Conservation (phyloP, 2,797 vertebrate species). For the Nasua narica region DNA sequence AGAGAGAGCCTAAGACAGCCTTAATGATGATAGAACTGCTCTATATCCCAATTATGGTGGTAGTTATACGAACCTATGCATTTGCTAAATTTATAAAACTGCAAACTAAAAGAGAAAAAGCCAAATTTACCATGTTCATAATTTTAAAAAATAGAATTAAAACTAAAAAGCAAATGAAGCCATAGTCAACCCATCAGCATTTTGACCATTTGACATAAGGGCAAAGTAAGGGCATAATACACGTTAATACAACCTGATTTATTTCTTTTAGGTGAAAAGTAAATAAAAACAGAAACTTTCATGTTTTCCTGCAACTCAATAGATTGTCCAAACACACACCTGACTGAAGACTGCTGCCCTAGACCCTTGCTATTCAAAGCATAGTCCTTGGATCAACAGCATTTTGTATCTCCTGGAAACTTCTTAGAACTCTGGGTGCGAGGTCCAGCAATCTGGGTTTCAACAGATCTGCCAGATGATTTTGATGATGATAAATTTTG, state of each 20-base stretch:
- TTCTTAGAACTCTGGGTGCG: neutral
- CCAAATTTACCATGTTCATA: neutral
- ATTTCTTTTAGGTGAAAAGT: neutral
- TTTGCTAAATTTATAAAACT: neutral
- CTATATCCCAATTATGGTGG: neutral
- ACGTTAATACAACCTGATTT: neutral
- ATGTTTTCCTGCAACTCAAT: neutral
- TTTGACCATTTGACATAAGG: neutral
- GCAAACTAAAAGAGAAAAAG: neutral
- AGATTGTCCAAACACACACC: neutral
- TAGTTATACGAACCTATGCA: neutral
- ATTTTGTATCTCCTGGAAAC: neutral
- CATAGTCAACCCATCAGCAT: neutral
- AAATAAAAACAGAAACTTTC: neutral
- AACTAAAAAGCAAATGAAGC: neutral
- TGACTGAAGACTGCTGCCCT: neutral
- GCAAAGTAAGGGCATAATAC: neutral
- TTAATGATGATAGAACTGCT: neutral
- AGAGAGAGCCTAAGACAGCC: neutral
- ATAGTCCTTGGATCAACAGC: neutral
- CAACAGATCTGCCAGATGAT: neutral
- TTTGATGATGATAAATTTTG: neutral
- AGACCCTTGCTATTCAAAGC: neutral
- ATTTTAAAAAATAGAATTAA: neutral
- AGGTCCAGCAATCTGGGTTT: neutral